Conservation (phyloP, 1,140 invertebrate genomes). For the Metaphire vulgaris region DNA sequence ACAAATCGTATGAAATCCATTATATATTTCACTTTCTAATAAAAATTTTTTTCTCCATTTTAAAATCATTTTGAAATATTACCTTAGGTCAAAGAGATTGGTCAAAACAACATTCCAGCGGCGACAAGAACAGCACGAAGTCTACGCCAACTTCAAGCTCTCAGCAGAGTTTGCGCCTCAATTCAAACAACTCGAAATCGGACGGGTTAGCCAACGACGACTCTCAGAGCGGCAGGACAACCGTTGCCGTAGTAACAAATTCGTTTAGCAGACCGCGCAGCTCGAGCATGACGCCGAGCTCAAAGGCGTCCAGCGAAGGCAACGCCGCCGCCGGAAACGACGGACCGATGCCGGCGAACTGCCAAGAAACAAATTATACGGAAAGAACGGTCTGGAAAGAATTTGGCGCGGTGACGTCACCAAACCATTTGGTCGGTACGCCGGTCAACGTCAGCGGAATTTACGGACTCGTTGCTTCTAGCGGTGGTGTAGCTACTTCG, state of each 20-base stretch:
- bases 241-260: background rate
- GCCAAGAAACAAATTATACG: too few species aligned
- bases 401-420: too few species aligned
- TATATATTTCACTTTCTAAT: too few species aligned
- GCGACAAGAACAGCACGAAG: background rate
- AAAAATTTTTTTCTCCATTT: too few species aligned
- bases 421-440: background rate
- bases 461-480: background rate
- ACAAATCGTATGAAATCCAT: too few species aligned
- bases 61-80: too few species aligned
- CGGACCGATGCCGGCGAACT: background rate
- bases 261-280: background rate
- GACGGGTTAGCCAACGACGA: background rate
- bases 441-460: background rate
- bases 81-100: conserved; percentile 2
- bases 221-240: background rate
- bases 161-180: background rate
- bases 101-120: background rate
- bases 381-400: too few species aligned
- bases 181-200: background rate
- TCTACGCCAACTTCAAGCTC: background rate
- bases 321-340: background rate
- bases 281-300: background rate
- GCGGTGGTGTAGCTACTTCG: background rate
- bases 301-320: background rate